Evolutionary conservation across 2,113 vertebrate species (phyloP), one percentile per base, ranked within the genome.

Genomic region (Fregetta grallaria): DNA sequence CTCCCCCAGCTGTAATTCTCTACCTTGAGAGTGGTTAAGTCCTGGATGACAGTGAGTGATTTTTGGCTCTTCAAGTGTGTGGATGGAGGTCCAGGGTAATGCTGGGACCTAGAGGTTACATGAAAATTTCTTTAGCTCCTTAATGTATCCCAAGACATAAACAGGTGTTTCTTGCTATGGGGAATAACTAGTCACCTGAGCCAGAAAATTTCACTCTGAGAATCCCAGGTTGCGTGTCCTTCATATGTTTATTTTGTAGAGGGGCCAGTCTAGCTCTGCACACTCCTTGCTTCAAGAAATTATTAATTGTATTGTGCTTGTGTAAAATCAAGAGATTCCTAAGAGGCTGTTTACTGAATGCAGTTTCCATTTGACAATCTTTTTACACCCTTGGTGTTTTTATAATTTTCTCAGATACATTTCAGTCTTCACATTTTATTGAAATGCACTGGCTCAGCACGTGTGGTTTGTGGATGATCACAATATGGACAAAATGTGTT

Each of bases 1-100:
- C 2, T n/a, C 2, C 5, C 4, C 15, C 10, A 38, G 10, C 0
- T 52, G 2, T 29, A 58, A 78, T 15, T 32, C 8, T 47, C 30
- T 29, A 4, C 32, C 21, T 53, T 36, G 50, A 62, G 38, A 53
- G 13, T 22, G 15, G 67, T 42, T 53, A 49, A 80, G 18, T 13
- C 14, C 44, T 66, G 26, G 25, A 30, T 47, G 53, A 62, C 12
- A 65, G 25, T 1, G 23, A 88, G 18, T 13, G 21, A 87, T 44
- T 94, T 94, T 62, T 40, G 25, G 30, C 40, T 88, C 44, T 25
- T 58, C 9, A 80, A 25, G 12, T 6, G 13, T 56, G 22, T 34
- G 13, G 11, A 34, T 32, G 53, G 58, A 76, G 23, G 58, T 17
- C 7, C 32, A 80, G 38, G 11, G 40, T 59, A 61, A 63, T 65